Evolutionary conservation across 2,888 invertebrate genomes (phyloP), one percentile per base, ranked within the genome.

Genomic region (Idaea aversata): DNA sequence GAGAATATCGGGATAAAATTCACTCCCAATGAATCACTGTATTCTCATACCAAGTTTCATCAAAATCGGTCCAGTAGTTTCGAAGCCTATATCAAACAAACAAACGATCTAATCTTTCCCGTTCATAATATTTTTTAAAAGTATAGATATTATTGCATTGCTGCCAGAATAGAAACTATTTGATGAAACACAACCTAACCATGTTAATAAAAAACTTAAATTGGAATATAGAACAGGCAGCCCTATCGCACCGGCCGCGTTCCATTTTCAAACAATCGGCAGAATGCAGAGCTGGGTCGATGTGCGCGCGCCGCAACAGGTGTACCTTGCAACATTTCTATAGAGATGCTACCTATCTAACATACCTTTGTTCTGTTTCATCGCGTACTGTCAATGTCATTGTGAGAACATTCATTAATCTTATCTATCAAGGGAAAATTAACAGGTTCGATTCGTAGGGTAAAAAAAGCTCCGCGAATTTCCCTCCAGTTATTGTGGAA

Each of bases 281-380:
- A 79, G 81, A 81, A 79, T 84, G 83, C 84, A 82, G 80, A 74
- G 70, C 73, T 75, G 77, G 88, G 90, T 91, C 91, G 91, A 91
- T 91, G 77, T 90, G 91, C 91, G 91, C 91, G 91, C 91, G 91
- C 87, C 90, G 88, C 91, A 91, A 91, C 91, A 91, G 91, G 91
- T 91, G 86, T 82, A 75, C 77, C 64, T 64, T 68, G 71, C 66
- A 64, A 65, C 61, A 57, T 63, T 64, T 68, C 65, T 61, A 67
- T 59, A 63, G 64, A 65, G 61, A 69, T 61, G 10, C 63, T 16
- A 25, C 34, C 35, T 35, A 58, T 34, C 36, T 64, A 47, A 64
- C 57, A 57, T 16, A 64, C 57, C 47, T 38, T 15, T 47, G 47
- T 63, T 60, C 47, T 47, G 13, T 47, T 6, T 13, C 10, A 47